phyloP scores from a whole-genome alignment of 1,140 invertebrate species.

The Dryas iulia region DNA sequence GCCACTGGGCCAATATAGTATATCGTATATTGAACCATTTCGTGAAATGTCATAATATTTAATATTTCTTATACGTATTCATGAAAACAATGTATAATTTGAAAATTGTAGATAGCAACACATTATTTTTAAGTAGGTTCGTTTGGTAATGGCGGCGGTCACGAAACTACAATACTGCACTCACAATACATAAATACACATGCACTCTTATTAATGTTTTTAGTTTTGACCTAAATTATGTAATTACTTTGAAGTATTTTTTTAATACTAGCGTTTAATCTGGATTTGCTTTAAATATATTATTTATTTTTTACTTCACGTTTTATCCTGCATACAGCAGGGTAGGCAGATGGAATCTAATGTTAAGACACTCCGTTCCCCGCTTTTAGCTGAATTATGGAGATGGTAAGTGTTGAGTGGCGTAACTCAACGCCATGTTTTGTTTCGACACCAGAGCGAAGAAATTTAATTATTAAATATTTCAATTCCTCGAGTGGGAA shows the following conservation, averaged over 20 bases:
- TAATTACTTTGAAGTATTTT: background rate
- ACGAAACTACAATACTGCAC: constrained; percentile 4
- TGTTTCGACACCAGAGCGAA: no score
- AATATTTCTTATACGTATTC: background rate
- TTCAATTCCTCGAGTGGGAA: no score
- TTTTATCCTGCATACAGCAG: background rate
- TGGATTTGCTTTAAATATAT: background rate
- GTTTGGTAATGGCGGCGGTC: constrained; percentile 9
- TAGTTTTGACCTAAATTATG: background rate
- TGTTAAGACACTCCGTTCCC: background rate
- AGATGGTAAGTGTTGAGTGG: no score
- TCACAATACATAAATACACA: no score
- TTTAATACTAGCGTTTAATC: background rate
- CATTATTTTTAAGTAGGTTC: background rate
- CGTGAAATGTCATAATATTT: background rate
- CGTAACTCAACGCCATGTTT: no score
- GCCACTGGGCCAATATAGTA: no score
- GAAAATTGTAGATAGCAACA: background rate
- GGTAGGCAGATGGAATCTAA: background rate
- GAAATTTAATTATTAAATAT: no score
- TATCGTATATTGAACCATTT: no score
- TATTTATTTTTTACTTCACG: background rate
- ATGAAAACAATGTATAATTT: background rate
- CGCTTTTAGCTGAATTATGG: no score
- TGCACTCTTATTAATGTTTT: constrained; percentile 3